Base-by-base conservation (phyloP, 2,113 vertebrate species). In the Tursiops truncatus region DNA sequence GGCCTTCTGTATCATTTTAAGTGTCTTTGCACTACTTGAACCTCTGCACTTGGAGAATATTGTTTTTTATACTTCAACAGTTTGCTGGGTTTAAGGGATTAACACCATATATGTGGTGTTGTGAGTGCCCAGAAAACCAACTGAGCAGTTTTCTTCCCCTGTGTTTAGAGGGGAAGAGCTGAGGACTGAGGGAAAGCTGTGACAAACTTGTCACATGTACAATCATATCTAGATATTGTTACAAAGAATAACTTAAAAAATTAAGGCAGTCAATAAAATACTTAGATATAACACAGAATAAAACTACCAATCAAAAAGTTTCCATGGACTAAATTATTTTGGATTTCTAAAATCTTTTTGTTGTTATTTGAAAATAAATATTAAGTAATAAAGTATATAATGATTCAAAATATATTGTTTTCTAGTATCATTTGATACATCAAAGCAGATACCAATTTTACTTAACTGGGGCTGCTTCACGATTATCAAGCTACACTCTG, bases 1-100 rank as follows among this genome's bases (percentile, higher is more conserved):
- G 84, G 47, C 58, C 94, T 98, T 98, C 98, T 98, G 96, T 96
- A 97, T 95, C 95, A 96, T 91, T 97, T 96, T 91, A 94, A 95
- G 77, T 97, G 74, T 98, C 95, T 95, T 87, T 97, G 33, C 41
- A 94, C 85, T 56, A 18, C 81, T 81, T 97, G 91, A 97, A 95
- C 91, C 89, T 87, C 23, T 60, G 8, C 85, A 92, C 81, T 97
- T 93, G 81, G 94, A 92, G 92, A 98, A 96, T 95, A 98, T 60
- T 85, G 50, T 1, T 98, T 97, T 97, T 98, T 83, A 93, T 94
- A 92, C 84, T 21, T 26, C 58, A 96, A 94, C 50, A 97, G 83
- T 96, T 97, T 97, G 84, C 77, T 97, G 68, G 47, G 73, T 93
- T 60, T 18, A 36, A 95, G 26, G 5, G n/a, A 97, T 67, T 98